A percentile compares a stretch with the other conserved stretches of the same genome.
These are phyloP conservation scores for Eufriesea mexicana DNA, from an alignment of 1,140 invertebrate genomes.

Conservation along the genomic window DNA sequence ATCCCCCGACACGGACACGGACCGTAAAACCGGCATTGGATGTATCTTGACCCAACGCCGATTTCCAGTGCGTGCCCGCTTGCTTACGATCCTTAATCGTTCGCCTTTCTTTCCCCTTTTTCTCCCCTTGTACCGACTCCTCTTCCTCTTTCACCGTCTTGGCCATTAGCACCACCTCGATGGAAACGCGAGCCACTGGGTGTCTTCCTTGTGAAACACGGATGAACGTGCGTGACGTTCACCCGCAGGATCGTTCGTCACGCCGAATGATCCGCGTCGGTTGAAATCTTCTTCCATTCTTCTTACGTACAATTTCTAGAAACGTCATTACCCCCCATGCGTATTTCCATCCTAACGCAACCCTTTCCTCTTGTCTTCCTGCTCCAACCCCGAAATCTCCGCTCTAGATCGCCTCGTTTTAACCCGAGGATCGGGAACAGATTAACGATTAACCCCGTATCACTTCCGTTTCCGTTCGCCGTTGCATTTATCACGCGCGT, in stretches of 20 bases:
- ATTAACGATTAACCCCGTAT: neutral
- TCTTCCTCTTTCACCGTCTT: neutral
- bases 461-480: neutral
- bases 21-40: slow-evolving; percentile 70
- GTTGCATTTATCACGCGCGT: neutral
- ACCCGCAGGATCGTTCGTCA: neutral
- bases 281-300: neutral
- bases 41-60: slow-evolving; percentile 67
- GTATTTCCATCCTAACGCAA: neutral
- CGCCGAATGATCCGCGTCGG: neutral
- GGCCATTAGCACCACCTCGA: slow-evolving; percentile 41
- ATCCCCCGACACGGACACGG: slow-evolving; percentile 70
- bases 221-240: neutral
- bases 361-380: too few species aligned
- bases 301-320: neutral
- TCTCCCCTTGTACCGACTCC: neutral
- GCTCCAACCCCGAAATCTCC: neutral
- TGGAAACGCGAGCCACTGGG: slow-evolving; percentile 1
- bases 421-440: too few species aligned
- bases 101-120: slow-evolving; percentile 8
- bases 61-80: slow-evolving; percentile 61
- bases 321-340: neutral
- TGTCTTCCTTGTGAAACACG: neutral
- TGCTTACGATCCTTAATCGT: slow-evolving; percentile 62
- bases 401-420: neutral